Percentiles rank a stretch among this genome's conserved stretches.
Evolutionary conservation across 2,888 invertebrate genomes (phyloP).

Genomic region (Heliconius aoede): DNA sequence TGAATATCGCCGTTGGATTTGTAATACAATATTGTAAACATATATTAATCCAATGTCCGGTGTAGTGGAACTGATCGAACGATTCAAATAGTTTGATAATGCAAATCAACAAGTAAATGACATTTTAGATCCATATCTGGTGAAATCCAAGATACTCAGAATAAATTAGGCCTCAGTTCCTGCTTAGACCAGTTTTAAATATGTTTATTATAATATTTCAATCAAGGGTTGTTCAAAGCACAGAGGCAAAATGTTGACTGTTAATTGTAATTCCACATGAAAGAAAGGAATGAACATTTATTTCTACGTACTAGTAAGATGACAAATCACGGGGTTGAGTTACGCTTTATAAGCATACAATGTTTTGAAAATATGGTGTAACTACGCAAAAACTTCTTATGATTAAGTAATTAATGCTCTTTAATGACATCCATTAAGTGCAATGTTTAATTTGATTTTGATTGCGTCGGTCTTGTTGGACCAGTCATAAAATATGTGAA

Average conservation of each 20-base stretch:
- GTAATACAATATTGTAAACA: conserved; percentile 21
- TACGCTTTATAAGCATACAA: too few relatives aligned
- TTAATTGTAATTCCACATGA: too few relatives aligned
- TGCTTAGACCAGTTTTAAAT: not conserved
- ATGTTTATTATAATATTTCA: not conserved
- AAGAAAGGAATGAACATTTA: too few relatives aligned
- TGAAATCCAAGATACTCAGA: not conserved
- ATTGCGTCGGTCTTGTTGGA: not conserved
- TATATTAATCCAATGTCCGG: conserved; percentile 17
- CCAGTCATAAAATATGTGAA: not conserved
- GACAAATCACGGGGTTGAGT: too few relatives aligned
- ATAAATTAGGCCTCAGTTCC: too few relatives aligned
- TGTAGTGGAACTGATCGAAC: conserved; percentile 4
- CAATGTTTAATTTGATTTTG: conserved; percentile 5
- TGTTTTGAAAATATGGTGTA: too few relatives aligned
- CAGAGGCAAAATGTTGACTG: too few relatives aligned
- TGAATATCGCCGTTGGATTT: conserved; percentile 4
- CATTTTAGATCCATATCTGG: not conserved
- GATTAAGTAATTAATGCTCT: not conserved
- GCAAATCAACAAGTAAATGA: not conserved
- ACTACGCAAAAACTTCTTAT: not conserved
- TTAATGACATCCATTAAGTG: not conserved
- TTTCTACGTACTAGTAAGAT: too few relatives aligned
- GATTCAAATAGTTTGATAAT: not conserved
- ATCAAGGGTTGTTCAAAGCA: not conserved